Conservation (phyloP, 2,797 vertebrate species). For the Sebastes melanostomus region DNA sequence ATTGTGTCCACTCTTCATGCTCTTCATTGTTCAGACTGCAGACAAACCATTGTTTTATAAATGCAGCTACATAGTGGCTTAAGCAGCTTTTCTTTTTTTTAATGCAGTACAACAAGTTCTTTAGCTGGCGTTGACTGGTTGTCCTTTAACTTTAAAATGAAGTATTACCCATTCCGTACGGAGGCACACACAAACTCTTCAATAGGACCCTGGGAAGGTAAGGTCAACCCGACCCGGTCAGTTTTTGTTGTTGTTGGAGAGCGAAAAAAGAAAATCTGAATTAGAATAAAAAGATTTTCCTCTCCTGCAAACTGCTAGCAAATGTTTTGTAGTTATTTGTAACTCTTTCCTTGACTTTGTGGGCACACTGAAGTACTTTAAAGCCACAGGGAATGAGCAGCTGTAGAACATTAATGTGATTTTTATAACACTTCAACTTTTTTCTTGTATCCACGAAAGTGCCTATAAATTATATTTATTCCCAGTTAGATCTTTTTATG, state of each 20-base stretch:
- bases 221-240: neutral
- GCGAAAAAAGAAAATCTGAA: neutral
- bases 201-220: neutral
- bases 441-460: neutral
- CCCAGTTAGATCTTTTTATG: neutral
- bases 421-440: neutral
- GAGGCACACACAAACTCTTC: neutral
- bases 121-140: neutral
- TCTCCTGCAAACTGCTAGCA: neutral
- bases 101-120: neutral
- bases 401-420: neutral
- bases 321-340: neutral
- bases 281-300: too few species aligned
- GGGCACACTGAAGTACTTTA: neutral
- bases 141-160: conserved; percentile 31
- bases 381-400: neutral
- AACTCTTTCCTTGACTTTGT: neutral
- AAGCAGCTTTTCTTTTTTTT: neutral
- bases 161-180: neutral
- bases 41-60: too few species aligned
- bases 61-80: neutral
- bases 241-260: neutral
- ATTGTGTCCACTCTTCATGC: neutral
- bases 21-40: too few species aligned
- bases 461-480: neutral